phyloP scores from a whole-genome alignment of 2,797 vertebrate genomes.

The Cynopterus sphinx region DNA sequence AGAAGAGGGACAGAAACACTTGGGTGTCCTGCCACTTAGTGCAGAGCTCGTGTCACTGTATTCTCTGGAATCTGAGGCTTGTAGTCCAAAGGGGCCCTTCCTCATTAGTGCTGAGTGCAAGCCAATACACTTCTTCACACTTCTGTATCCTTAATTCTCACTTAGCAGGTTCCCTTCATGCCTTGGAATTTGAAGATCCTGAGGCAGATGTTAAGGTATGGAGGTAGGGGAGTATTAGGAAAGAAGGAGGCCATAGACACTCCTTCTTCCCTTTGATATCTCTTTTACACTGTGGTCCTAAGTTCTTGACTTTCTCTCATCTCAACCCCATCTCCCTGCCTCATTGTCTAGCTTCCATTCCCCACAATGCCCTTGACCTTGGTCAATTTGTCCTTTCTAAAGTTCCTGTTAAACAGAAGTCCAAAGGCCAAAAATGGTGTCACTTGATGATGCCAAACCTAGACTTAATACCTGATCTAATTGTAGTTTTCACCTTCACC shows the following conservation, averaged over 20 bases:
- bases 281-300: not conserved
- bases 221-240: not conserved
- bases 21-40: not conserved
- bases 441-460: not conserved
- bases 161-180: not conserved
- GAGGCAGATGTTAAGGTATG: not conserved
- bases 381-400: not conserved
- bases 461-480: not conserved
- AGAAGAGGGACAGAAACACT: not conserved
- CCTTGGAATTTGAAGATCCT: slow-evolving; percentile 23
- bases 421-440: not conserved
- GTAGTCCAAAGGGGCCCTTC: not conserved
- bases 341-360: not conserved
- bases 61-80: not conserved
- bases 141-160: not conserved
- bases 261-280: not conserved
- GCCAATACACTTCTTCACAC: not conserved
- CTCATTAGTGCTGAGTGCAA: not conserved
- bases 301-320: not conserved
- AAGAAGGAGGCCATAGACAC: not conserved
- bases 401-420: not conserved
- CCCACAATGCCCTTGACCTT: not conserved
- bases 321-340: not conserved
- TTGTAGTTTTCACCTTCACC: not conserved
- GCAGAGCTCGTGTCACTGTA: not conserved